These are phyloP conservation scores for Syngnathus floridae DNA, from an alignment of 2,113 vertebrate genomes.

Conservation along the genomic window DNA sequence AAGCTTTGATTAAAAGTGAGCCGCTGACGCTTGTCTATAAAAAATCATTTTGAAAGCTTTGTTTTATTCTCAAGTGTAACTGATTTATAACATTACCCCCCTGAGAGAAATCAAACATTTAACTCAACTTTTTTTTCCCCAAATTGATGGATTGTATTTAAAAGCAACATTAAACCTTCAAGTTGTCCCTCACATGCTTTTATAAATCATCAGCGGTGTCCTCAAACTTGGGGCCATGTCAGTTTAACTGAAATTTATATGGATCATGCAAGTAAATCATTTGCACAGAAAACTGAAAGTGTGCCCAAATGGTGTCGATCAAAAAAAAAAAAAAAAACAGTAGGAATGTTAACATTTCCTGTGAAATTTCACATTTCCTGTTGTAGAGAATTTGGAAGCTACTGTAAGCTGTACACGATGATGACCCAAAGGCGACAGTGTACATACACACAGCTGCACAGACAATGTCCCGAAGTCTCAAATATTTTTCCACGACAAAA, in stretches of 20 bases:
- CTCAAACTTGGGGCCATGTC: slow-evolving; percentile 34
- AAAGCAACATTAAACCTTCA: slow-evolving; percentile 45
- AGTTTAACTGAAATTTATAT: slow-evolving; percentile 19
- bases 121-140: slow-evolving; percentile 20
- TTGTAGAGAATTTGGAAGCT: slow-evolving; percentile 31
- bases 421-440: slow-evolving; percentile 42
- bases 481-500: slow-evolving; percentile 53
- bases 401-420: slow-evolving; percentile 37
- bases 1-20: slow-evolving; percentile 60
- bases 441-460: slow-evolving; percentile 57
- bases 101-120: slow-evolving; percentile 24
- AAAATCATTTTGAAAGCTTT: slow-evolving; percentile 14
- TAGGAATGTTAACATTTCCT: slow-evolving; percentile 30
- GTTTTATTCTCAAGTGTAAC: slow-evolving; percentile 21
- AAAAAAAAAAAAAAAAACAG: slow-evolving; percentile 12
- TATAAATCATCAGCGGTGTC: slow-evolving; percentile 44
- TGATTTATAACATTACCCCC: slow-evolving; percentile 28
- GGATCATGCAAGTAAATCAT: slow-evolving; percentile 9
- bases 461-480: slow-evolving; percentile 52
- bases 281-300: slow-evolving; percentile 2
- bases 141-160: slow-evolving; percentile 32
- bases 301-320: slow-evolving; percentile 19
- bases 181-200: slow-evolving; percentile 20
- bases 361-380: slow-evolving; percentile 42
- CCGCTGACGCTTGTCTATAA: slow-evolving; percentile 18